These are phyloP conservation scores for Sesia bembeciformis DNA, from an alignment of 2,888 invertebrate species.

Conservation along the genomic window DNA sequence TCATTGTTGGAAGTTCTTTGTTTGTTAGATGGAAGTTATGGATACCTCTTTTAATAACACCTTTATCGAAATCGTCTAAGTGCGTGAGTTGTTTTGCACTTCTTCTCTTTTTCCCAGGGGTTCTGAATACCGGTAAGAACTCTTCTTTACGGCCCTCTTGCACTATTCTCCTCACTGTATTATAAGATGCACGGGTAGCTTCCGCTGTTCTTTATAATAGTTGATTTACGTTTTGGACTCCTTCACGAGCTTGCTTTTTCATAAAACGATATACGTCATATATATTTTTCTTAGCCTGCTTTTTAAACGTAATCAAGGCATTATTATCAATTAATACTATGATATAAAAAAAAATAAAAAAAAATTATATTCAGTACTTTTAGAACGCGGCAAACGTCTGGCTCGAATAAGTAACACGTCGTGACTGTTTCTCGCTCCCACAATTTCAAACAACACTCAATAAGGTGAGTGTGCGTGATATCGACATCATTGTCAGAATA, in stretches of 20 bases:
- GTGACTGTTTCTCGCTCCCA: too few species aligned
- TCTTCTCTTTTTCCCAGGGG: constrained; percentile 18
- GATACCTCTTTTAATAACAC: constrained; percentile 21
- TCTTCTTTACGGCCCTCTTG: constrained; percentile 7
- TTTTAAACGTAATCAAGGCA: too few species aligned
- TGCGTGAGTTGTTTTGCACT: constrained; percentile 15
- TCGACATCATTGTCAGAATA: too few species aligned
- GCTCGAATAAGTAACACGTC: too few species aligned
- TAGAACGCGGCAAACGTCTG: too few species aligned
- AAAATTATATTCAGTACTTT: too few species aligned
- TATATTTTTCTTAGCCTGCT: too few species aligned
- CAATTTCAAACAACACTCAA: too few species aligned
- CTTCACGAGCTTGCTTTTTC: neutral
- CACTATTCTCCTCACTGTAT: constrained; percentile 6
- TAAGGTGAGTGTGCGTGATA: too few species aligned
- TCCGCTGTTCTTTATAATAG: constrained; percentile 6
- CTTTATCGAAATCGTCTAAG: constrained; percentile 19
- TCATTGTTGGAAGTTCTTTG: constrained; percentile 8
- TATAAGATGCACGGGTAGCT: constrained; percentile 7
- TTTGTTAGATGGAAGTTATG: constrained; percentile 13
- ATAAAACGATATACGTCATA: too few species aligned
- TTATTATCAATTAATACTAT: too few species aligned
- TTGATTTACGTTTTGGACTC: neutral
- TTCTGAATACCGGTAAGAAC: constrained; percentile 13
- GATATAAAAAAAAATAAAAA: too few species aligned